Evolutionary conservation across 2,797 vertebrate species (phyloP), one percentile per base, ranked within the genome.

Genomic region (Danio aesculapii): DNA sequence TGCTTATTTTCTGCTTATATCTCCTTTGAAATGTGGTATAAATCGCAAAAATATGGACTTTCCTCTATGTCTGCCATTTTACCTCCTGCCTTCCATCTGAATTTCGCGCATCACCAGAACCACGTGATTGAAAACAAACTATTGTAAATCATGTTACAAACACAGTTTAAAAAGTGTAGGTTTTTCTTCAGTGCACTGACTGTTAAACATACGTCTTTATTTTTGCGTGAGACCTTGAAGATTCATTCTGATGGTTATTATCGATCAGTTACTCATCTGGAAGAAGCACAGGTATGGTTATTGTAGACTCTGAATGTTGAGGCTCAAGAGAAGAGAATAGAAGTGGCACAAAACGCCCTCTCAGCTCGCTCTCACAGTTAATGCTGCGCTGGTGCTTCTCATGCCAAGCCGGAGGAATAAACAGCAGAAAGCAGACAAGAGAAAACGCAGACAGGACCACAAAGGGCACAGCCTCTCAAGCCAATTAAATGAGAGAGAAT

Each of bases 391-490:
- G 87, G 85, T 85, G 86, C 90, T 90, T 92, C 90, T 87, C 88
- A 77, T 77, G 79, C 84, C 85, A 85, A 85, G 84, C 83, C 78
- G 84, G 82, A 58, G 8, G 62, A 89, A 87, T 64, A 84, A 86
- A 91, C 84, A 86, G 76, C 74, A 82, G 39, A 76, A 67, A 55
- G 49, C 17, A 67, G 72, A 79, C 71, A 17, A 75, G 64, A 89
- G 84, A 12, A 75, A 86, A 84, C 82, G 76, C 79, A 85, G 2
- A 74, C 86, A 86, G 87, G 82, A 88, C 89, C 88, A 82, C 75
- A 85, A 90, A 90, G 90, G 89, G 86, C 89, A 87, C 86, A 87
- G 89, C 90, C 69, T 89, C 91, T 90, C 91, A 89, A 87, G 91
- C 88, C 89, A 93, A 92, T 93, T 91, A 91, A 88, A 85, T 47